A percentile compares a stretch with the other conserved stretches of the same genome.
phyloP scores from a whole-genome alignment of 2,113 vertebrate genomes.

The Phaethornis superciliosus region DNA sequence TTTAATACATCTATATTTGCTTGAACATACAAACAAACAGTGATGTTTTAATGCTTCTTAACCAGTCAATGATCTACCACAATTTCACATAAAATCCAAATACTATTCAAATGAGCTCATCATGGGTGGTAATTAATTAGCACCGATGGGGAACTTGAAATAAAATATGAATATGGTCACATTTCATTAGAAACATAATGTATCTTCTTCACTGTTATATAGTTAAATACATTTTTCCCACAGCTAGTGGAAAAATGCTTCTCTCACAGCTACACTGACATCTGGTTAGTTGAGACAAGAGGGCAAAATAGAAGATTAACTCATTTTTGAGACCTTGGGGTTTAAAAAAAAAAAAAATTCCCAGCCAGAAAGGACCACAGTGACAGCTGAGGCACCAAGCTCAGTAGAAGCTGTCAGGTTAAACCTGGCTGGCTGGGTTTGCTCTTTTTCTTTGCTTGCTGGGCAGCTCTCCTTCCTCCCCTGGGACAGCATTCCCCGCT shows the following conservation, averaged over 20 bases:
- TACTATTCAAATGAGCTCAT: slow-evolving; percentile 20
- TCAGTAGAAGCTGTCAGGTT: background rate
- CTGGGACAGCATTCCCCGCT: background rate
- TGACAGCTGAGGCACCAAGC: background rate
- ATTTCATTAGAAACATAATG: slow-evolving; percentile 22
- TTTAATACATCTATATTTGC: background rate
- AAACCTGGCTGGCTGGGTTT: accelerated
- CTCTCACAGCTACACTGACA: background rate
- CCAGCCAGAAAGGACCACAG: background rate
- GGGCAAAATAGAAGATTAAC: background rate
- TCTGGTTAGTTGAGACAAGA: background rate
- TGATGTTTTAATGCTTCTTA: slow-evolving; percentile 53
- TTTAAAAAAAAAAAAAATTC: background rate
- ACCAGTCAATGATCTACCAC: slow-evolving; percentile 31
- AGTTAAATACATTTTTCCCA: slow-evolving; percentile 16
- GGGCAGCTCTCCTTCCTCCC: background rate
- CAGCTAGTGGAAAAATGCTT: background rate
- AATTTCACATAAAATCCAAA: slow-evolving; percentile 36
- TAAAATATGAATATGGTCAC: slow-evolving; percentile 15
- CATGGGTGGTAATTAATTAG: slow-evolving; percentile 58
- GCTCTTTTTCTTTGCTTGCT: background rate
- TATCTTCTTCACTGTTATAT: background rate
- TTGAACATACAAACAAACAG: background rate
- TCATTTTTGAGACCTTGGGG: background rate
- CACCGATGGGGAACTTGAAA: slow-evolving; percentile 8